These are phyloP conservation scores for Felis catus DNA, from an alignment of 2,113 vertebrate species.

Conservation along the genomic window F.catus_Fca126_mat1.0 CM031424.1:51619501-51620000, in stretches of 20 bases:
- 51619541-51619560: neutral
- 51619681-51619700: neutral
- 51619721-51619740: neutral
- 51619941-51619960: neutral
- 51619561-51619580: neutral
- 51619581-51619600: neutral
- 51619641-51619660: neutral
- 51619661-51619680: neutral
- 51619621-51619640: neutral
- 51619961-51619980: conserved; percentile 20
- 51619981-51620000: neutral
- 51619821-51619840: neutral
- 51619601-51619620: neutral
- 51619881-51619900: neutral
- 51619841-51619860: neutral
- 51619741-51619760: neutral
- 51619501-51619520: neutral
- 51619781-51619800: neutral
- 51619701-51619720: neutral
- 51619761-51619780: neutral
- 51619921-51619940: neutral
- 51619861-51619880: neutral
- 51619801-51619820: neutral
- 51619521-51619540: neutral
- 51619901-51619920: neutral